Evolutionary conservation across 2,113 vertebrate genomes (phyloP).

Genomic region (Echinops telfairi): DNA sequence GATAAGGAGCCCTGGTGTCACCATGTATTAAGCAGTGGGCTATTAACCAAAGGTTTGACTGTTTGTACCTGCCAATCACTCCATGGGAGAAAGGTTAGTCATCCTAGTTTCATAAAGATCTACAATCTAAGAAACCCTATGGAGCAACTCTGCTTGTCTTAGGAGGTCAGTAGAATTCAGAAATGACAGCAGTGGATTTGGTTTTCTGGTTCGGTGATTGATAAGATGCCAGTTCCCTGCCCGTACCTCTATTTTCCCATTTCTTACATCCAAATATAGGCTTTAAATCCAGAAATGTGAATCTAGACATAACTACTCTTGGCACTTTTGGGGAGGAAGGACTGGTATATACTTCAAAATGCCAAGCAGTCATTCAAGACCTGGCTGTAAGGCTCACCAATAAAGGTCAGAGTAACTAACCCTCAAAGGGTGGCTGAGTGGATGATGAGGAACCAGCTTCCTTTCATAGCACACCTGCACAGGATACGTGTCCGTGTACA

Average conservation of each 20-base stretch:
- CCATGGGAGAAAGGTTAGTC: too few relatives aligned
- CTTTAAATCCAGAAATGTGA: not conserved
- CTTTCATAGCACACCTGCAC: not conserved
- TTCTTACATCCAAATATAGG: not conserved
- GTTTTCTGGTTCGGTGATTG: too few relatives aligned
- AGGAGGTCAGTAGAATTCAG: too few relatives aligned
- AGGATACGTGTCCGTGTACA: not conserved
- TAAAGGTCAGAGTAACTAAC: not conserved
- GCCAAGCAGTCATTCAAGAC: not conserved
- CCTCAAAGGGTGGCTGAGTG: not conserved
- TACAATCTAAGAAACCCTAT: too few relatives aligned
- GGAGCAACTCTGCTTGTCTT: too few relatives aligned
- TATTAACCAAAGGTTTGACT: too few relatives aligned
- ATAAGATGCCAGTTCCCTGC: fast-evolving
- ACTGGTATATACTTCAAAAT: not conserved
- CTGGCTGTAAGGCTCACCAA: not conserved
- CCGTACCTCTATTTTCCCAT: fast-evolving
- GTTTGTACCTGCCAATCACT: too few relatives aligned
- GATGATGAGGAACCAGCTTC: not conserved
- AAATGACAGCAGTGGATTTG: too few relatives aligned
- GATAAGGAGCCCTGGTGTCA: too few relatives aligned
- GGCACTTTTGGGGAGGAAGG: not conserved
- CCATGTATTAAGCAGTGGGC: too few relatives aligned
- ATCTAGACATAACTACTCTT: not conserved
- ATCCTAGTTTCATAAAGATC: too few relatives aligned